Base-by-base conservation (phyloP, 2,888 invertebrate species). In the Catocala fraxini region DNA sequence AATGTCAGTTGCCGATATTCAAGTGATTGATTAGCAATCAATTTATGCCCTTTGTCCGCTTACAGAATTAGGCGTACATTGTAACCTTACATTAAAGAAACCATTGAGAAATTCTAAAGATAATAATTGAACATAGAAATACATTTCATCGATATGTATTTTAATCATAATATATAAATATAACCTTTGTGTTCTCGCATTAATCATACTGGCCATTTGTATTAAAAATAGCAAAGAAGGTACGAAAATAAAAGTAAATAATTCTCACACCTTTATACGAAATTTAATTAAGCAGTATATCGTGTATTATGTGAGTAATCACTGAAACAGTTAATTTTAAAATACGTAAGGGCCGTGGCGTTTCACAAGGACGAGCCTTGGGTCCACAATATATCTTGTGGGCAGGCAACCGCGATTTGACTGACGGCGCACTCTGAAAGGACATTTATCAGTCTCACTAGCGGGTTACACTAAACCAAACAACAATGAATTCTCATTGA, bases 401-500 rank as follows among this genome's bases (percentile, higher is more conserved):
- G 91, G 89, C 91, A 91, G 90, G 92, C 92, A 92, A 92, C 93
- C 93, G 91, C 93, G 91, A 90, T 92, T 93, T 93, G 93, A 93
- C 90, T 93, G 93, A 93, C 93, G 92, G 91, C 90, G 89, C 85
- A 85, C 91, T 89, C 90, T 92, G 93, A 94, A 91, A 90, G 93
- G 92, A 91, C 92, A 94, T 93, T 93, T 91, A 93, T 94, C 93
- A 92, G 92, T 86, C 91, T 92, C 93, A 91, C 91, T 91, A 92
- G 91, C 87, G 91, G 92, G 92, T 90, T 91, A 91, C 92, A 89
- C 89, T 91, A 91, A 91, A 92, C 92, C 92, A 92, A 93, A 93
- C 92, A 93, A 91, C 93, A 92, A 92, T 93, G 93, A 92, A 93
- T 93, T 90, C 89, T 90, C 91, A 94, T 94, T 93, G 92, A 92